A percentile compares a stretch with the other conserved stretches of the same genome.
Evolutionary conservation across 2,888 invertebrate species (phyloP).

Genomic region (Auanema freiburgensis): DNA sequence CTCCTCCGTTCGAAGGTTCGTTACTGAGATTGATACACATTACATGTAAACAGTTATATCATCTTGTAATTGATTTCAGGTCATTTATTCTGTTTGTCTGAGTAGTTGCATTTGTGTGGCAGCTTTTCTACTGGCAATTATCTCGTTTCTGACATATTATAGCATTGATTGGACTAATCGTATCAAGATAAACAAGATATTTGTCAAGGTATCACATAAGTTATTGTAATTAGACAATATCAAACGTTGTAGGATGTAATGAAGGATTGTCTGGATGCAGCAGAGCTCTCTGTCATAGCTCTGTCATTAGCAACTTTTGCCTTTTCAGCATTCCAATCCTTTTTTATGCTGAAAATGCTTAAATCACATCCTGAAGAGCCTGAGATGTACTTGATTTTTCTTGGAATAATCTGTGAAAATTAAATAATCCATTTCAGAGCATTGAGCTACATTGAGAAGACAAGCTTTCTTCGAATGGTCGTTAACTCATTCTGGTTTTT

Average conservation of each 20-base stretch:
- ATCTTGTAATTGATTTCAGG: no score
- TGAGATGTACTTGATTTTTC: constrained; percentile 13
- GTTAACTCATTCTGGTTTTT: constrained; percentile 43
- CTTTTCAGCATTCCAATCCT: constrained; percentile 32
- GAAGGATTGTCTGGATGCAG: constrained; percentile 28
- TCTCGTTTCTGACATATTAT: no score
- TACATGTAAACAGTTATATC: no score
- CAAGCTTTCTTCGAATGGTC: constrained; percentile 34
- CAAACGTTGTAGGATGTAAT: constrained; percentile 16
- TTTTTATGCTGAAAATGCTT: constrained; percentile 28
- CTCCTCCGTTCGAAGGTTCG: no score
- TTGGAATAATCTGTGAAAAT: constrained; percentile 2
- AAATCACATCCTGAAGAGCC: constrained; percentile 18
- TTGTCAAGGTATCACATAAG: neutral
- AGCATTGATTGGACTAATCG: no score
- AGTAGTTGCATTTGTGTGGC: no score
- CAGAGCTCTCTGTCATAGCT: constrained; percentile 34
- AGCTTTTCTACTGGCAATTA: no score
- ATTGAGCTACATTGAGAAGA: constrained; percentile 26
- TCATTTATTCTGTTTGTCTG: no score
- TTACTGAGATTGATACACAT: no score
- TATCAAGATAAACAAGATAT: no score
- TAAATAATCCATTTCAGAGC: constrained; percentile 27
- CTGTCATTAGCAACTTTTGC: constrained; percentile 33
- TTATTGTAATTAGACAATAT: neutral